Evolutionary conservation across 2,888 invertebrate species (phyloP), one percentile per base, ranked within the genome.

Genomic region (Cephonodes hylas): DNA sequence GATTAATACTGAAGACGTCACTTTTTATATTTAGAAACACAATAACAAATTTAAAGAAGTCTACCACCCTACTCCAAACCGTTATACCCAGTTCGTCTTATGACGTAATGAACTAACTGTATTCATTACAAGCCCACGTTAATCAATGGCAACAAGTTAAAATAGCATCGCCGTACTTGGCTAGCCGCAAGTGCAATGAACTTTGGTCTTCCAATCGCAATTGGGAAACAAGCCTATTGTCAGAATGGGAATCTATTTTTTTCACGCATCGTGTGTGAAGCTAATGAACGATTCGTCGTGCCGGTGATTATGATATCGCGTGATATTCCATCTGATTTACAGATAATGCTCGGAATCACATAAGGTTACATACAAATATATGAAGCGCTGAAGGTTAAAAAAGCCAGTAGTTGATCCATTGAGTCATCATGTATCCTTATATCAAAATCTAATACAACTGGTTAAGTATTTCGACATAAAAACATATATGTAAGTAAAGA

Each of bases 131-230:
- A 53, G 53, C 53, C 53, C 53, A 31, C 53, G 53, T 53, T 53
- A 53, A 53, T 53, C 27, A 53, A 18, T 4, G n/a, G 46, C 53
- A 53, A 31, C 53, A 53, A 31, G 53, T 53, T 53, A 10, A 53
- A 53, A 53, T 53, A 53, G 53, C 53, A 27, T 53, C 27, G 18
- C 31, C 53, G 10, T 53, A 31, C 27, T 53, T 18, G 53, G 53
- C 18, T 53, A 18, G 53, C 18, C 31, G 31, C 53, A 53, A 23
- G 58, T 46, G 45, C 61, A 57, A 61, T 42, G 61, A 58, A 61
- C 61, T 58, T 46, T 46, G 61, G 58, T 38, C 46, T 58, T 23
- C 45, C 58, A 61, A 45, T 46, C 45, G 46, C 58, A 58, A 45
- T 57, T 58, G 46, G 34, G 44, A 57, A 38, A 23, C 10, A 60